Base-by-base conservation (phyloP, 2,113 vertebrate species). In the Petaurus breviceps region DNA sequence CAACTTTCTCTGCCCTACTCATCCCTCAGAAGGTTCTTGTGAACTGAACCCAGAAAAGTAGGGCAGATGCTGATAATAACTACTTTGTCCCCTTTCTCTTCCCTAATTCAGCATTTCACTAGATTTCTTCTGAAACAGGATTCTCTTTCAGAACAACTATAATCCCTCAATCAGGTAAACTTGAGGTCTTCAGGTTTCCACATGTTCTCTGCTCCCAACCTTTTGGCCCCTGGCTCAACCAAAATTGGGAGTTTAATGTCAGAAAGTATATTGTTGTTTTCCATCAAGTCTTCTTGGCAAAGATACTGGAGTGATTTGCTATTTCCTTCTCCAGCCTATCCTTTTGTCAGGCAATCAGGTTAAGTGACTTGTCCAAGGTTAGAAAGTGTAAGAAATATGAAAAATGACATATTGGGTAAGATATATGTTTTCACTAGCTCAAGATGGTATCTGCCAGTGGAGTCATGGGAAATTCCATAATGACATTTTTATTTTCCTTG, bases 141-240 rank as follows among this genome's bases (percentile, higher is more conserved):
- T 96, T 96, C 93, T 89, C 89, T 95, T 97, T 94, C 77, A 61
- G 53, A 94, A 97, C 95, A 95, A 94, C 94, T 68, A 93, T 51
- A 51, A 68, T 93, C 54, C 50, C 52, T 57, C 0, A 3, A 90
- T 50, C 94, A 28, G 84, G 43, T 52, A 92, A 51, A 84, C 68
- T 3, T 43, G 90, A 46, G n/a, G 89, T 24, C 61, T 90, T 51
- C 28, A 28, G 61, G 92, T 22, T 46, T 16, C 47, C 50, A 92
- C 50, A 19, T 50, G 11, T 11, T 14, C 22, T 84, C 53, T 12
- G n/a, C 68, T 24, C 84, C 53, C 14, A 55, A 14, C 19, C 31
- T 50, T 26, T 2, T 24, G n/a, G 49, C 12, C 43, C 51, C 53
- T 53, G 90, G 28, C 37, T 50, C 25, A 1, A 47, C 28, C 8